Evolutionary conservation across 2,888 invertebrate species (phyloP), one percentile per base, ranked within the genome.

Genomic region (Athetis lepigone): DNA sequence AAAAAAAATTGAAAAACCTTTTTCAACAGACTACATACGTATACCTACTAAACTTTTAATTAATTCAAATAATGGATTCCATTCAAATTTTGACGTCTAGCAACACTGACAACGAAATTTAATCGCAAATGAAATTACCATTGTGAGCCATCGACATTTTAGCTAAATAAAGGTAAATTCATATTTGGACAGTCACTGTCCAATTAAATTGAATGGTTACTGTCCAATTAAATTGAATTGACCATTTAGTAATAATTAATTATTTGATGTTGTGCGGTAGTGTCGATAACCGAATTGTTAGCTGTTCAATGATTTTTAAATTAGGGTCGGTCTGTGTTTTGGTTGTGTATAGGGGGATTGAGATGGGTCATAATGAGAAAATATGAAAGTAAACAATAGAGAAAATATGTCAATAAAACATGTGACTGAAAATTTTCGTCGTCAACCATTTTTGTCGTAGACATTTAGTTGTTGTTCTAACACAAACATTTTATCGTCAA

Each of bases 81-180:
- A 67, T 23, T 33, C 37, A 37, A 61, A 68, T 71, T n/a, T 74
- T 74, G 49, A 25, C 4, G 4, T 49, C 50, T 36, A 57, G 19
- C 42, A 56, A 58, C 67, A 73, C 33, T 29, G 29, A 16, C 39
- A 33, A 59, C 72, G 57, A 82, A 79, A 33, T 33, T 84, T 73
- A 81, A 79, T 79, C 59, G 60, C 73, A 80, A 82, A 82, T 85
- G 76, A 66, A 79, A 85, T 81, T 80, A 80, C 77, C 66, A 74
- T 76, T 77, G 78, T 73, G 66, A 42, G 39, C 54, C 27, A 43
- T 23, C 54, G 49, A 40, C 40, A 54, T 75, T 47, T 45, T 57
- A 62, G 43, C 49, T 71, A 62, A 71, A 75, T 64, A 63, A 61
- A 69, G 70, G 57, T 46, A 40, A 42, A 54, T 49, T 51, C 56